Evolutionary conservation across 2,113 vertebrate genomes (phyloP), one percentile per base, ranked within the genome.

Genomic region (Anarrhichthys ocellatus): DNA sequence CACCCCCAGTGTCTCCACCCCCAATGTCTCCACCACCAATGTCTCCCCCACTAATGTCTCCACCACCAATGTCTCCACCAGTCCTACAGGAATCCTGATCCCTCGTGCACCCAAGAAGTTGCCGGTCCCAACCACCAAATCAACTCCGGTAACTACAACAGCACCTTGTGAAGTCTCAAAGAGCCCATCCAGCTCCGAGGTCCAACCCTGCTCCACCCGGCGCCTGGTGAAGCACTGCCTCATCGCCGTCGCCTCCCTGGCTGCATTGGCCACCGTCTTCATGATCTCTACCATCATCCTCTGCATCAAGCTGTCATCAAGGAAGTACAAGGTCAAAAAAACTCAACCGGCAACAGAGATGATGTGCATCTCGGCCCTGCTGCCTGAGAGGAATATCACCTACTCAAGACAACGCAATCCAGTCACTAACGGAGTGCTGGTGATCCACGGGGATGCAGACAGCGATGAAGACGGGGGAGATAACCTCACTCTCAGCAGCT

Each of bases 401-500:
- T 89, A 90, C 1, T 67, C 88, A 0, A 85, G 92, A 59, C 66
- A 86, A 38, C 90, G 67, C 72, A 78, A 82, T 24, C 86, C 58
- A 0, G 93, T 83, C 67, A 64, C 27, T 13, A 94, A 93, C 29
- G 92, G 93, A 0, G 82, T 90, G 11, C 86, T 93, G 80, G 77
- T 89, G 0, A 80, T 93, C 0, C 89, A 80, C 0, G 0, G 13
- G 0, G 66, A 1, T 0, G 76, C 77, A 0, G 95, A 96, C 77
- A 93, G 50, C 0, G 96, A 97, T 0, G 93, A 93, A 1, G 93
- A 93, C 0, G 91, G 78, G 3, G 95, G 91, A 0, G 97, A 98
- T 38, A 94, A 96, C 80, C 89, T 97, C 73, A 97, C 97, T 1
- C 95, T 99, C 38, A 96, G 95, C 85, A 99, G 97, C 92, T 98